phyloP scores from a whole-genome alignment of 2,113 vertebrate species.

The Pseudolaguvia tuberculata region DNA sequence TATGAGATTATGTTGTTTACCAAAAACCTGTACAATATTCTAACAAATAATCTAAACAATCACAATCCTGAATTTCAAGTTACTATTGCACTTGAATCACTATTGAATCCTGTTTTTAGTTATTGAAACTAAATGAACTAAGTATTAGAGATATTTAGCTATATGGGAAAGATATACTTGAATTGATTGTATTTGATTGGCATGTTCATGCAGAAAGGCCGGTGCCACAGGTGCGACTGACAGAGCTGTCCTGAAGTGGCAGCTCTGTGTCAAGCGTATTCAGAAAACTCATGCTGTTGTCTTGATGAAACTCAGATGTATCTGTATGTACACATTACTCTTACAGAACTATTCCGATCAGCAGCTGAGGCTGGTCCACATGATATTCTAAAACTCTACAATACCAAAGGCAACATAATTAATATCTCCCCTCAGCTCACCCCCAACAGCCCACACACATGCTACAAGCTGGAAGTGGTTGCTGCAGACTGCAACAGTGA shows the following conservation, averaged over 20 bases:
- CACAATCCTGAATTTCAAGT: not conserved
- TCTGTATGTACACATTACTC: constrained; percentile 15
- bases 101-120: not conserved
- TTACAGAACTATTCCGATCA: constrained; percentile 68
- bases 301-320: not conserved
- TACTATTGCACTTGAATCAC: not conserved
- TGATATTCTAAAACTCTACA: constrained; percentile 75
- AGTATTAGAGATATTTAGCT: not conserved
- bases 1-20: not conserved
- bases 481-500: constrained; percentile 70
- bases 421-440: constrained; percentile 71
- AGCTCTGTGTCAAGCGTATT: constrained; percentile 16
- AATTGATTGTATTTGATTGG: not conserved
- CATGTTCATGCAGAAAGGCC: not conserved
- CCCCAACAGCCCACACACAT: constrained; percentile 59
- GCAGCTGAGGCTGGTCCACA: constrained; percentile 72
- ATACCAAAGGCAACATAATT: constrained; percentile 71
- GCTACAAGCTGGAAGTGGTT: constrained; percentile 74
- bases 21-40: not conserved
- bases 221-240: constrained; percentile 47
- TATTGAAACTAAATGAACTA: not conserved
- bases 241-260: constrained; percentile 36
- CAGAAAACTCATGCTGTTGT: constrained; percentile 9
- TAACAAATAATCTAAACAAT: not conserved
- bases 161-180: not conserved